These are phyloP conservation scores for Oncorhynchus kisutch DNA, from an alignment of 2,113 vertebrate species.

Conservation along the genomic window DNA sequence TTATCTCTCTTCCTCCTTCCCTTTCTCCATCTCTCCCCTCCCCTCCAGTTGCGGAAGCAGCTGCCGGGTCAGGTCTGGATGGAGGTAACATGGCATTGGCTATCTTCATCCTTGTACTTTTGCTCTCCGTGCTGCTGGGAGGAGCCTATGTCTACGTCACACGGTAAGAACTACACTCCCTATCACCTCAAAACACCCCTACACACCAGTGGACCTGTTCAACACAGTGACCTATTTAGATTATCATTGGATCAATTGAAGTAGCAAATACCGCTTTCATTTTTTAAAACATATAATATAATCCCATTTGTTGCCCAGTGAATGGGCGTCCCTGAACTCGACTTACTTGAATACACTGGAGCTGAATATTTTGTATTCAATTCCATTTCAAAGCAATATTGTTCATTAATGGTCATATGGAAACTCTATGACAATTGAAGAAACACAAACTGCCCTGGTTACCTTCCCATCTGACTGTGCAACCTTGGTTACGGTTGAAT, in stretches of 20 bases:
- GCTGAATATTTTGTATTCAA: background rate
- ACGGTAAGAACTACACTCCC: slow-evolving; percentile 72
- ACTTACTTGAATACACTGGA: background rate
- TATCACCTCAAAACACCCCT: background rate
- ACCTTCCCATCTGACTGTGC: background rate
- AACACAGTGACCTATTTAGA: no score
- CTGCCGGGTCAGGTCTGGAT: slow-evolving; percentile 79
- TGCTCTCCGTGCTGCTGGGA: slow-evolving; percentile 90
- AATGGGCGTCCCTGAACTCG: no score
- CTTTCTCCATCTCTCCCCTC: background rate
- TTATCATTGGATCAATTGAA: no score
- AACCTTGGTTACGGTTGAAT: background rate
- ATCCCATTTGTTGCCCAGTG: no score
- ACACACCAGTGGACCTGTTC: no score
- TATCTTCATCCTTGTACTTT: slow-evolving; percentile 88
- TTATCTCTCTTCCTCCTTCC: no score
- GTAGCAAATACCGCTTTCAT: no score
- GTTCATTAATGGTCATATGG: background rate
- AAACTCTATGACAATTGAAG: background rate
- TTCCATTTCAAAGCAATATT: background rate
- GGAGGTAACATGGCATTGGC: slow-evolving; percentile 88
- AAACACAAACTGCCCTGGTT: background rate
- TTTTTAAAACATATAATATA: no score
- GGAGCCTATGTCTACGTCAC: slow-evolving; percentile 91
- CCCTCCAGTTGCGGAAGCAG: slow-evolving; percentile 87